phyloP scores from a whole-genome alignment of 2,113 vertebrate genomes.

The Eleginops maclovinus region DNA sequence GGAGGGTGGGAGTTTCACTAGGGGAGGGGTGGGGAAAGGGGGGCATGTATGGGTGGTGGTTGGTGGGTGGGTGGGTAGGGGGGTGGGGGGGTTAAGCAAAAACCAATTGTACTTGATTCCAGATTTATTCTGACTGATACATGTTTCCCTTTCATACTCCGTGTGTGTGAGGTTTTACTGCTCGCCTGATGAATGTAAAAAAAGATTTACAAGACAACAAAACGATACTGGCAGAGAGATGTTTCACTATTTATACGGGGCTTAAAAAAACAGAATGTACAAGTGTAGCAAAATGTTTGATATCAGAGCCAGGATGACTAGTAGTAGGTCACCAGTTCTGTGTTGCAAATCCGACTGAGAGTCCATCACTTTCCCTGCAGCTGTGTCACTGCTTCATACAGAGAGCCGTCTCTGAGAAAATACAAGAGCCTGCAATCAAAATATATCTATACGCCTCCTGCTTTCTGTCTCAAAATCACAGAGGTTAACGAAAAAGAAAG shows the following conservation, averaged over 20 bases:
- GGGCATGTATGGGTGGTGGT: slow-evolving; percentile 47
- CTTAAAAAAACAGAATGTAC: slow-evolving; percentile 27
- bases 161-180: slow-evolving; percentile 45
- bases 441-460: slow-evolving; percentile 55
- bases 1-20: slow-evolving; percentile 81
- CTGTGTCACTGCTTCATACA: slow-evolving; percentile 73
- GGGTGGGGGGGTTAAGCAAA: slow-evolving; percentile 55
- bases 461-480: slow-evolving; percentile 46
- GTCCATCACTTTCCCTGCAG: slow-evolving; percentile 69
- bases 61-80: not conserved
- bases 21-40: slow-evolving; percentile 53
- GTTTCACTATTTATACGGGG: slow-evolving; percentile 39
- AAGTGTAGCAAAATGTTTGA: slow-evolving; percentile 63
- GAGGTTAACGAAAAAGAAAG: not conserved
- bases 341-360: slow-evolving; percentile 44
- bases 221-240: slow-evolving; percentile 39
- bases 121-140: slow-evolving; percentile 70
- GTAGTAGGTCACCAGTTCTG: slow-evolving; percentile 59
- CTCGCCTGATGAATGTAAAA: slow-evolving; percentile 40
- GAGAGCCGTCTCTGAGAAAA: slow-evolving; percentile 61
- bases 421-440: slow-evolving; percentile 58
- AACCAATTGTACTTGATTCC: slow-evolving; percentile 74
- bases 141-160: slow-evolving; percentile 56
- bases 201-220: slow-evolving; percentile 50
- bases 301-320: slow-evolving; percentile 70